phyloP scores from a whole-genome alignment of 2,888 invertebrate species.

The Coelopa pilipes region DNA sequence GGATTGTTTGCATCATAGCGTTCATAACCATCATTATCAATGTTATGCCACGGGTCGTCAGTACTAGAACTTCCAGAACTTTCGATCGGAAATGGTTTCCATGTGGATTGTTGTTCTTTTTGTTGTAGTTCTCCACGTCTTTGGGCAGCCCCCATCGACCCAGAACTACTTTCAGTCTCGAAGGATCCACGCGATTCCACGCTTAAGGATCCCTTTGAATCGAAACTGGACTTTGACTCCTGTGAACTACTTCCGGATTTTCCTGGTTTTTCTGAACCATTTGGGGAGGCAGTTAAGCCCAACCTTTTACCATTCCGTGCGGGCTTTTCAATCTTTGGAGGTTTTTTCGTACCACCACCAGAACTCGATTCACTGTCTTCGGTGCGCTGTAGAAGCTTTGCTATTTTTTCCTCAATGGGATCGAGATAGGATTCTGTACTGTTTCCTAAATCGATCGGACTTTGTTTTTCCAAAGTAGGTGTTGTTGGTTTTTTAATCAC shows the following conservation, averaged over 20 bases:
- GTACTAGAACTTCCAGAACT: conserved; percentile 88
- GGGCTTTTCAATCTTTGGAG: conserved; percentile 68
- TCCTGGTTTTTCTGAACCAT: conserved; percentile 64
- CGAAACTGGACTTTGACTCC: conserved; percentile 73
- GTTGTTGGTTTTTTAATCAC: conserved; percentile 66
- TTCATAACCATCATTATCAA: conserved; percentile 75
- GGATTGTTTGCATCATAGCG: conserved; percentile 67
- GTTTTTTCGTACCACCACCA: conserved; percentile 69
- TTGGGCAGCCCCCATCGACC: conserved; percentile 78
- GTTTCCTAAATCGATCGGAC: conserved; percentile 73
- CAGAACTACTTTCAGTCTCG: conserved; percentile 81
- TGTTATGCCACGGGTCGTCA: conserved; percentile 84
- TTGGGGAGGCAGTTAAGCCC: conserved; percentile 62
- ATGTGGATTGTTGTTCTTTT: conserved; percentile 80
- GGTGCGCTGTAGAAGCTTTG: conserved; percentile 64
- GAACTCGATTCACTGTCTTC: conserved; percentile 75
- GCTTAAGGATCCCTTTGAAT: conserved; percentile 73
- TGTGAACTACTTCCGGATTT: conserved; percentile 66
- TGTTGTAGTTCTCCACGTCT: conserved; percentile 72
- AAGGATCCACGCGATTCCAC: conserved; percentile 79
- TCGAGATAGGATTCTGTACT: conserved; percentile 68
- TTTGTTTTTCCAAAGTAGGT: conserved; percentile 74
- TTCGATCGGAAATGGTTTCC: conserved; percentile 85
- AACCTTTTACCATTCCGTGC: conserved; percentile 65
- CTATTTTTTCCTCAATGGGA: conserved; percentile 67